Conservation (phyloP, 1,140 invertebrate genomes). For the Papilio helenus region DNA sequence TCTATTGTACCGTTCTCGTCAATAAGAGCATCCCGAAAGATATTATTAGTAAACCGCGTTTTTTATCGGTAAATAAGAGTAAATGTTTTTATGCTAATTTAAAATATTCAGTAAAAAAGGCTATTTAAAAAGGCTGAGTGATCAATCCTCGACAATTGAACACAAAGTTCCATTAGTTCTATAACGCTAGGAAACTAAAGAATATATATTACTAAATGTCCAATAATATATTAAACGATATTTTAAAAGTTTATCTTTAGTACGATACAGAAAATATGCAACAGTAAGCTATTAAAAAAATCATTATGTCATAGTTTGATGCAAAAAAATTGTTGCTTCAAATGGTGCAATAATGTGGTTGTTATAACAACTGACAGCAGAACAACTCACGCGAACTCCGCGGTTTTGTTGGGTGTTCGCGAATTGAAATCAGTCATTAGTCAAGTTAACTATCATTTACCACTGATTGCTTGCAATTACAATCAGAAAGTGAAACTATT, state of each 20-base stretch:
- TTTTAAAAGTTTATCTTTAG: not conserved
- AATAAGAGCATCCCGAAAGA: constrained; percentile 47
- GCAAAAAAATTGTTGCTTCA: not conserved
- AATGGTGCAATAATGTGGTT: constrained; percentile 30
- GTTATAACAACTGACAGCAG: constrained; percentile 38
- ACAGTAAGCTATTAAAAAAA: not conserved
- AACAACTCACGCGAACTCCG: constrained; percentile 16
- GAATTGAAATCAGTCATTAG: constrained; percentile 33
- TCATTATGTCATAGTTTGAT: not conserved
- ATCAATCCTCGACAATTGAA: too few species aligned
- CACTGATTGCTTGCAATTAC: not conserved
- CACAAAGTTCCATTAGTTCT: too few species aligned
- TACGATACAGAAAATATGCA: not conserved
- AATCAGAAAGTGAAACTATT: not conserved
- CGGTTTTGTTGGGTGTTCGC: constrained; percentile 22
- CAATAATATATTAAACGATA: too few species aligned
- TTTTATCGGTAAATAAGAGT: not conserved
- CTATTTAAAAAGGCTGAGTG: too few species aligned
- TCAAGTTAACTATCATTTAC: constrained; percentile 29
- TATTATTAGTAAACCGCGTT: not conserved
- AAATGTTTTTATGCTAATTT: too few species aligned
- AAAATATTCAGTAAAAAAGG: too few species aligned
- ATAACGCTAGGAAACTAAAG: too few species aligned
- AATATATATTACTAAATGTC: too few species aligned
- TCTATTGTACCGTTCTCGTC: constrained; percentile 49